phyloP scores from a whole-genome alignment of 2,888 invertebrate genomes.

The Plemyria rubiginata region DNA sequence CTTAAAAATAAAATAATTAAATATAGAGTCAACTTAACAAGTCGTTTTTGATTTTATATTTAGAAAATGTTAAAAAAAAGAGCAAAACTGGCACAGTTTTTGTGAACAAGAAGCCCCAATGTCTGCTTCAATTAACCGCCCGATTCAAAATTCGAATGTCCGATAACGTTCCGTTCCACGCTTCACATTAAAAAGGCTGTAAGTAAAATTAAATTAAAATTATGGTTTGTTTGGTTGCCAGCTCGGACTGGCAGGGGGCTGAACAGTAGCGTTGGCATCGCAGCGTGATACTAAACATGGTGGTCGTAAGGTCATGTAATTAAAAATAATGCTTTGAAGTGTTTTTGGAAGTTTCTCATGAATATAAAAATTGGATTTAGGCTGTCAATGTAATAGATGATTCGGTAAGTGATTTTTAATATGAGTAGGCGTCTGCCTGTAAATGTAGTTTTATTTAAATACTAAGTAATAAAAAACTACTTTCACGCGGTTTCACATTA shows the following conservation, averaged over 20 bases:
- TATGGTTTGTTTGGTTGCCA: slow-evolving; percentile 56
- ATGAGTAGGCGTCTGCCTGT: background rate
- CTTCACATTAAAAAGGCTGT: slow-evolving; percentile 28
- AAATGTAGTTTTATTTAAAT: too few species aligned
- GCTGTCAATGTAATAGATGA: background rate
- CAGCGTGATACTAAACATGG: slow-evolving; percentile 70
- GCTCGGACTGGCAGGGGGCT: slow-evolving; percentile 64
- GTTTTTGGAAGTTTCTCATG: slow-evolving; percentile 25
- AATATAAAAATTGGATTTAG: slow-evolving; percentile 14
- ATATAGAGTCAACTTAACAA: too few species aligned
- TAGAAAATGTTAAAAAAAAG: background rate
- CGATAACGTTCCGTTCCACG: slow-evolving; percentile 53
- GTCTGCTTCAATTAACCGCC: slow-evolving; percentile 57
- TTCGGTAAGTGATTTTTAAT: slow-evolving; percentile 1
- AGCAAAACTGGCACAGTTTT: slow-evolving; percentile 37
- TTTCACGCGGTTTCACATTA: too few species aligned
- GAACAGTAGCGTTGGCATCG: slow-evolving; percentile 75
- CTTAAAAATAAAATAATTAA: too few species aligned
- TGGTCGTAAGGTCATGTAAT: slow-evolving; percentile 55
- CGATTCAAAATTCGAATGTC: slow-evolving; percentile 50
- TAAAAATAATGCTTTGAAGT: slow-evolving; percentile 41
- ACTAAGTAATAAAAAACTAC: too few species aligned
- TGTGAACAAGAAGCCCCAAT: slow-evolving; percentile 52
- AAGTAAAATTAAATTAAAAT: slow-evolving; percentile 52
- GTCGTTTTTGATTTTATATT: background rate